Evolutionary conservation across 2,113 vertebrate species (phyloP).

Genomic region (Amblyornis subalaris): DNA sequence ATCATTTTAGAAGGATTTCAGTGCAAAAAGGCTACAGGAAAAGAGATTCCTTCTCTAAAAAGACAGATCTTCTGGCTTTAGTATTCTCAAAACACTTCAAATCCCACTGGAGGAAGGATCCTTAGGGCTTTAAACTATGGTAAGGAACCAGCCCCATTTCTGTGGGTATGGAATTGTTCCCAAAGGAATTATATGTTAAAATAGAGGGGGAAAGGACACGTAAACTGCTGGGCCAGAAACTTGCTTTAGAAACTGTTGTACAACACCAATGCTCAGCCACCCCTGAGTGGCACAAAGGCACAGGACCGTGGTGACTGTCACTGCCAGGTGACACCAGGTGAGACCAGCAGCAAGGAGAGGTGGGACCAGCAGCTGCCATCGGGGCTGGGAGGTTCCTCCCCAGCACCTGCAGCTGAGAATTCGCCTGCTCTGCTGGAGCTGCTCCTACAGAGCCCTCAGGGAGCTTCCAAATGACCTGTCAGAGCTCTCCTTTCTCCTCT

Average conservation of each 20-base stretch:
- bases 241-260: not conserved
- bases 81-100: not conserved
- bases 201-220: fast-evolving
- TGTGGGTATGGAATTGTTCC: not conserved
- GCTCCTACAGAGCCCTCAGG: not conserved
- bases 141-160: not conserved
- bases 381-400: not conserved
- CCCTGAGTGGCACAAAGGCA: not conserved
- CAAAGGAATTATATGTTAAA: not conserved
- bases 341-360: not conserved
- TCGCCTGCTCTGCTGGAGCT: not conserved
- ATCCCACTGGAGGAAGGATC: not conserved
- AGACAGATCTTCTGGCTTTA: not conserved
- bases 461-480: not conserved
- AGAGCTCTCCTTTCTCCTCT: not conserved
- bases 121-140: not conserved
- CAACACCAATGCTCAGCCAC: not conserved
- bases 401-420: not conserved
- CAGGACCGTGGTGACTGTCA: fast-evolving
- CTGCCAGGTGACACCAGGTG: not conserved
- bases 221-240: not conserved
- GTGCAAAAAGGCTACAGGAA: not conserved
- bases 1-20: not conserved
- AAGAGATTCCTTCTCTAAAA: not conserved
- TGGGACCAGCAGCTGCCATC: not conserved